Evolutionary conservation across 2,113 vertebrate genomes (phyloP).

Genomic region (Pedetes capensis): DNA sequence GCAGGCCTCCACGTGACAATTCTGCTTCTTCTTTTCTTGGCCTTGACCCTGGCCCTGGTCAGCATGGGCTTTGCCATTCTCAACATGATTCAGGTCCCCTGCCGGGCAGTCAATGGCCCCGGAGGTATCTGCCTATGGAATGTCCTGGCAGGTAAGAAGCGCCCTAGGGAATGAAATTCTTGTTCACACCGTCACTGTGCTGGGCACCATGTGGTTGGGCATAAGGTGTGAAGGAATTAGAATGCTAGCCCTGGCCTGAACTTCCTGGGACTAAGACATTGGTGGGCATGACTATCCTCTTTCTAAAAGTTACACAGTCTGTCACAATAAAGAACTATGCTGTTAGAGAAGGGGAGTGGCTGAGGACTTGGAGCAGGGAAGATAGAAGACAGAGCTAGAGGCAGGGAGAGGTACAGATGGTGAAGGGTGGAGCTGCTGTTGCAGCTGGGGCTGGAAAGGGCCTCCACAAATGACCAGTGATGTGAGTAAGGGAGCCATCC

Average conservation of each 20-base stretch:
- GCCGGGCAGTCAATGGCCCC: conserved; percentile 94
- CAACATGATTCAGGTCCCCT: conserved; percentile 93
- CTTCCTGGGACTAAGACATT: background rate
- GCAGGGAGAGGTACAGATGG: no score
- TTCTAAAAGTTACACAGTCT: background rate
- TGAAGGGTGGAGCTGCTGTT: background rate
- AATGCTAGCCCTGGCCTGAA: background rate
- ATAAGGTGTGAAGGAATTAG: background rate
- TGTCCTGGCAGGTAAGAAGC: conserved; percentile 87
- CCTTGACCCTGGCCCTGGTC: conserved; percentile 90
- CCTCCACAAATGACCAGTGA: background rate
- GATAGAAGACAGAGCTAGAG: background rate
- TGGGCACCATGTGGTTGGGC: background rate
- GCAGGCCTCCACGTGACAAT: conserved; percentile 91
- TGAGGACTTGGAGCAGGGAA: background rate
- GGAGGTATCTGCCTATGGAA: conserved; percentile 97
- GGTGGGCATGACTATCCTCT: background rate
- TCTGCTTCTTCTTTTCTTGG: conserved; percentile 91
- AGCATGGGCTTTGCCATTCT: conserved; percentile 95
- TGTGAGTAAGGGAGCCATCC: background rate
- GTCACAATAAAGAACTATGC: background rate
- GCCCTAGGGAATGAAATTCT: background rate
- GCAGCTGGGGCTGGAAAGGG: background rate
- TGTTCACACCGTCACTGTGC: background rate
- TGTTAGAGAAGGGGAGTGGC: background rate